A percentile compares a stretch with the other conserved stretches of the same genome.
Evolutionary conservation across 2,888 invertebrate genomes (phyloP).

Genomic region (Ellobium chinense): DNA sequence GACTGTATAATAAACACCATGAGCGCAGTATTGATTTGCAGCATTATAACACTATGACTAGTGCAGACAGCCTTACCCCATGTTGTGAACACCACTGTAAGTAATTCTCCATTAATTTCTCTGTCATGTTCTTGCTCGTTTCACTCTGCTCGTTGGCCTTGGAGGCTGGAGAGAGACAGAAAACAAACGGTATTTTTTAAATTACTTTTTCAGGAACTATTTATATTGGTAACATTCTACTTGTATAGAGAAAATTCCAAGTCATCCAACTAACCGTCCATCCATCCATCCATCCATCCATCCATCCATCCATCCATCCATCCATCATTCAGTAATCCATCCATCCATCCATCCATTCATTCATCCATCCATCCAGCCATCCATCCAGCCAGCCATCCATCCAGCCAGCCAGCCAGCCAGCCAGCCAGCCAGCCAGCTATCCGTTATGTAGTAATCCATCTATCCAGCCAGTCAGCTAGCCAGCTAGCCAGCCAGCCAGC

Average conservation of each 20-base stretch:
- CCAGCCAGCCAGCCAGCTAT: background rate
- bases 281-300: background rate
- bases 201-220: too few relatives aligned
- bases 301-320: background rate
- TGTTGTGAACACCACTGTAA: conserved; percentile 38
- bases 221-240: too few relatives aligned
- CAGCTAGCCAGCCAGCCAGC: background rate
- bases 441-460: too few relatives aligned
- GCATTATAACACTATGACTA: too few relatives aligned
- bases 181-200: too few relatives aligned
- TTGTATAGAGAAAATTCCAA: too few relatives aligned
- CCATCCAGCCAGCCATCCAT: background rate
- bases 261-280: too few relatives aligned
- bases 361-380: background rate
- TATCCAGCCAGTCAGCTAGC: background rate
- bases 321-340: background rate
- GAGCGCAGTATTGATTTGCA: too few relatives aligned
- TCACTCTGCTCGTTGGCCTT: conserved; percentile 38
- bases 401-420: background rate
- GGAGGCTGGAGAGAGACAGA: too few relatives aligned
- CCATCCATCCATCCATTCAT: background rate
- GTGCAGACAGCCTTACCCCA: conserved; percentile 20
- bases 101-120: conserved; percentile 43
- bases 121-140: conserved; percentile 28
- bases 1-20: too few relatives aligned